Conservation (phyloP, 2,113 vertebrate genomes). For the Barnardius zonarius region DNA sequence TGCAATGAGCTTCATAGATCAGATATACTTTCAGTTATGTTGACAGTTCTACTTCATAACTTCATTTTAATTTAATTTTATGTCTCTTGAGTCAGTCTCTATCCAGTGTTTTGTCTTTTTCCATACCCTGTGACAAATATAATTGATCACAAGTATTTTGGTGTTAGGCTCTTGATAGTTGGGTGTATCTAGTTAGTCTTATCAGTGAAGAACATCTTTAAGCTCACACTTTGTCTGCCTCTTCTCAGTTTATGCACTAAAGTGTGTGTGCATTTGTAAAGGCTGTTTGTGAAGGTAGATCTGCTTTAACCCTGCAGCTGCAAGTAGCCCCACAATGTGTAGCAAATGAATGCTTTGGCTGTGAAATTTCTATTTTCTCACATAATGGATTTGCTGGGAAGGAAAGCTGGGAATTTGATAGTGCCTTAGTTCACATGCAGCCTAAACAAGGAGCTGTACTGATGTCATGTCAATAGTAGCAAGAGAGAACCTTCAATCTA, state of each 20-base stretch:
- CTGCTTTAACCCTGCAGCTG: background rate
- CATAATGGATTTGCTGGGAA: background rate
- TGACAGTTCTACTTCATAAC: background rate
- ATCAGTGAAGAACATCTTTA: background rate
- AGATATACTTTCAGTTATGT: background rate
- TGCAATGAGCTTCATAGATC: background rate
- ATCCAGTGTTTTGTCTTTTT: background rate
- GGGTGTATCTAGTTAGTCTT: background rate
- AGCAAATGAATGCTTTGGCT: background rate
- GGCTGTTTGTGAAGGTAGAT: background rate
- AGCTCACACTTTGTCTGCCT: background rate
- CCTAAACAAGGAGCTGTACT: background rate
- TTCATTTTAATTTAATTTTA: background rate
- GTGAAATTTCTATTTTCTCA: conserved; percentile 28
- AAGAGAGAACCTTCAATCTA: background rate
- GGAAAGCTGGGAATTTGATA: conserved; percentile 1
- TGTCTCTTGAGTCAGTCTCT: background rate
- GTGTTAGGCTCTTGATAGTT: background rate
- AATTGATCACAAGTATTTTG: background rate
- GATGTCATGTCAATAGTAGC: background rate
- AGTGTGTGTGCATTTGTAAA: background rate
- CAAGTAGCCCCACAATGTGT: background rate
- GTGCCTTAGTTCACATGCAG: background rate
- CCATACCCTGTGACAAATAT: background rate
- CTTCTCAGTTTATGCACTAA: background rate